Base-by-base conservation (phyloP, 2,113 vertebrate genomes). In the Neomonachus schauinslandi region DNA sequence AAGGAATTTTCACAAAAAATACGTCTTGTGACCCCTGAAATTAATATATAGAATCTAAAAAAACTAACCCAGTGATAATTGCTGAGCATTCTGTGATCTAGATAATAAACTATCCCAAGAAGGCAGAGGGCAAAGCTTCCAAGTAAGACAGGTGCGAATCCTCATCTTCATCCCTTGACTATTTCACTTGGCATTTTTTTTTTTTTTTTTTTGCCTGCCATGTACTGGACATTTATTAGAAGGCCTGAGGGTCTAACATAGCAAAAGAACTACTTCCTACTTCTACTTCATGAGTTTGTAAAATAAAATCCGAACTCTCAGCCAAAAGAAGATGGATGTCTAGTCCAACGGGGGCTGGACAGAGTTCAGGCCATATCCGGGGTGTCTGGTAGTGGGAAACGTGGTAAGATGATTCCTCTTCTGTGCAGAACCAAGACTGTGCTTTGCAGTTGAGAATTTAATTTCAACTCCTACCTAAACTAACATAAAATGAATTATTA, bases 401-500 rank as follows among this genome's bases (percentile, higher is more conserved):
- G 10, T 22, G 7, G 6, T 57, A 14, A 79, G 21, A 67, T 42
- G 31, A 19, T 10, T 0, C 46, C 28, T 26, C 21, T 36, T 61
- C 28, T 53, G 9, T 42, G 28, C 6, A 79, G 31, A 74, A 7
- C 21, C 5, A 46, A 53, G 51, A 39, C 6, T 91, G 10, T 74
- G 28, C 9, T 91, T 87, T 91, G 22, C 11, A 93, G 36, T 67
- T 15, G 2, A 49, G 67, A 82, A 11, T 79, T 59, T 42, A 51
- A 12, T 79, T 89, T 42, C 31, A 53, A 77, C 19, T 91, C 55
- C 5, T 46, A 8, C 51, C 15, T 79, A 55, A 89, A 65, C 19
- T n/a, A 80, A 26, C 46, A 85, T 67, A 39, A 91, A 93, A 81
- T 84, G 36, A 86, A 92, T 95, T 90, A 72, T 89, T 80, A 89